These are phyloP conservation scores for Colius striatus DNA, from an alignment of 2,113 vertebrate species.

Conservation along the genomic window DNA sequence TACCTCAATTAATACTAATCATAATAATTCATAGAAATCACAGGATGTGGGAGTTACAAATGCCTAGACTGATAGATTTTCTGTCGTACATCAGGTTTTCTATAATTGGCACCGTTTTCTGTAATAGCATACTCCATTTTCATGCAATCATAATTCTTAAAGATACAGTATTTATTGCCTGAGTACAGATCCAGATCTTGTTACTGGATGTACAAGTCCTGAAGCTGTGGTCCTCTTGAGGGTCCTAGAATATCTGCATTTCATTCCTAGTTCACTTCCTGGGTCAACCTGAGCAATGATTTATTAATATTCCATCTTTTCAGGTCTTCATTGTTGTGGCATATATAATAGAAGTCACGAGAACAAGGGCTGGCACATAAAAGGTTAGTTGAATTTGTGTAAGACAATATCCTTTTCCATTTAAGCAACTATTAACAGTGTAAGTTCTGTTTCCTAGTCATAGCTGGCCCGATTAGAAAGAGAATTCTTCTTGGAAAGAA, in stretches of 20 bases:
- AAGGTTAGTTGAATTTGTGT: background rate
- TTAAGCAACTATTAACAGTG: background rate
- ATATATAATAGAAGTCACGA: background rate
- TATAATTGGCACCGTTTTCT: background rate
- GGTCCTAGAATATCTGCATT: background rate
- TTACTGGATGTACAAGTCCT: background rate
- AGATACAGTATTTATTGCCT: background rate
- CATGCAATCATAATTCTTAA: background rate
- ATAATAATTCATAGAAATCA: slow-evolving; percentile 6
- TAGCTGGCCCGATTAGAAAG: background rate
- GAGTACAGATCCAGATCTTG: background rate
- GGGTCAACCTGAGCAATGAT: background rate
- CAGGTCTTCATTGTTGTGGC: background rate
- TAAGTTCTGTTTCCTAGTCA: background rate
- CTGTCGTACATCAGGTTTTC: background rate
- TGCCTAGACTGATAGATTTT: background rate
- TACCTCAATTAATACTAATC: slow-evolving; percentile 34
- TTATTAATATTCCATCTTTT: background rate
- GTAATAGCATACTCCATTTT: slow-evolving; percentile 14
- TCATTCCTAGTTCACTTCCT: background rate
- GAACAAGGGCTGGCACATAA: background rate
- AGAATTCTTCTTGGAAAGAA: slow-evolving; percentile 7
- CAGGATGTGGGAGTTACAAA: background rate
- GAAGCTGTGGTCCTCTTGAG: background rate
- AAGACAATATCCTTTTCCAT: background rate